Conservation (phyloP, 2,113 vertebrate species). For the Thymallus thymallus region DNA sequence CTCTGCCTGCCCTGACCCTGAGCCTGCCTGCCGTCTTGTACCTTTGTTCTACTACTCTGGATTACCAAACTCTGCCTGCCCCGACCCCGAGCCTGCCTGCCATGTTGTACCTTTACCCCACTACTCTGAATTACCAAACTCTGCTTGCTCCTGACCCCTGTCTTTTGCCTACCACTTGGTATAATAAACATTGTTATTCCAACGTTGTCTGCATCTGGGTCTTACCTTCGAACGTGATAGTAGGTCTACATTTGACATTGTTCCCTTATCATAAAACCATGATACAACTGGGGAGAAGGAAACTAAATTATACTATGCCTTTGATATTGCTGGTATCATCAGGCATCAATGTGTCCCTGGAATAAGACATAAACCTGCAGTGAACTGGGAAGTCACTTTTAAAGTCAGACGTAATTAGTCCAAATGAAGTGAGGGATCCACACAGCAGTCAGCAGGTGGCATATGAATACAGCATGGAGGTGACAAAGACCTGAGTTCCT, state of each 20-base stretch:
- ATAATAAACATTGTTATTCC: too few species aligned
- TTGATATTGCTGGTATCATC: constrained; percentile 22
- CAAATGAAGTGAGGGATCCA: constrained; percentile 44
- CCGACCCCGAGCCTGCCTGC: too few species aligned
- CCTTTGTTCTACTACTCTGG: too few species aligned
- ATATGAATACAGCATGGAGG: constrained; percentile 34
- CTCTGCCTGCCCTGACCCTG: too few species aligned
- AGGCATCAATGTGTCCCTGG: constrained; percentile 17
- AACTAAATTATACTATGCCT: not conserved
- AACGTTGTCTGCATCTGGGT: too few species aligned
- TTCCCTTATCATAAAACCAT: not conserved
- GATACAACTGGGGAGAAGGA: not conserved
- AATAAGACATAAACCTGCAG: constrained; percentile 14
- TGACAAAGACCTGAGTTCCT: constrained; percentile 34
- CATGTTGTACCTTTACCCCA: too few species aligned
- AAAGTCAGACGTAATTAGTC: constrained; percentile 33
- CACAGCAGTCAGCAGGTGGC: constrained; percentile 2
- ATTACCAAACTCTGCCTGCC: too few species aligned
- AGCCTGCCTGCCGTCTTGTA: too few species aligned
- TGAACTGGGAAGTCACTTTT: constrained; percentile 30
- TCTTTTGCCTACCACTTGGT: too few species aligned
- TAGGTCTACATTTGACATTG: not conserved
- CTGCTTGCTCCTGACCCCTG: too few species aligned
- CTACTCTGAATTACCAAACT: too few species aligned
- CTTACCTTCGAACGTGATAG: too few species aligned